Percentiles rank a stretch among this genome's conserved stretches.
Evolutionary conservation across 2,113 vertebrate species (phyloP).

Genomic region (Microcebus murinus): DNA sequence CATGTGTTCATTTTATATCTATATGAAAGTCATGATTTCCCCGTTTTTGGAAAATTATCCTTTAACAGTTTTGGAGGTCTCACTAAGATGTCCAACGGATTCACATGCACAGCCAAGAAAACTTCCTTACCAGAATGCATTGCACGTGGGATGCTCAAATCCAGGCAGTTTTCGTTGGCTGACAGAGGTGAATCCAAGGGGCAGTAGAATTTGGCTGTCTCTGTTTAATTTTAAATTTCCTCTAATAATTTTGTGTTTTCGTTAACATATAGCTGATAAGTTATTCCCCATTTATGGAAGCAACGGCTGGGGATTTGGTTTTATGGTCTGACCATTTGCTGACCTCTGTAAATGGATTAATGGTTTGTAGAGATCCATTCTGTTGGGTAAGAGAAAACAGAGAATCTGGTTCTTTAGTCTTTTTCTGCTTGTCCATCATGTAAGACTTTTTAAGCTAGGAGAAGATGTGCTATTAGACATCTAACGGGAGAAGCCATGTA

Average conservation of each 20-base stretch:
- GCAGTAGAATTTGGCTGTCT: neutral
- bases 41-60: neutral
- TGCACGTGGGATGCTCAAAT: neutral
- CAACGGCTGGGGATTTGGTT: neutral
- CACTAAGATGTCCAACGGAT: neutral
- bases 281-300: neutral
- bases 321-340: neutral
- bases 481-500: neutral
- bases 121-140: neutral
- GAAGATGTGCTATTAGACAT: neutral
- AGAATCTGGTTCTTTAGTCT: neutral
- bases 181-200: neutral
- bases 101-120: neutral
- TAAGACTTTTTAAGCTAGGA: neutral
- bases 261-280: neutral
- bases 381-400: neutral
- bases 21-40: neutral
- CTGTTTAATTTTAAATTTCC: neutral
- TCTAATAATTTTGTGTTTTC: neutral
- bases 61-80: neutral
- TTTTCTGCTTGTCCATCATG: neutral
- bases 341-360: neutral
- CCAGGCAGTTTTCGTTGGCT: neutral
- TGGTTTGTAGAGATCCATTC: neutral
- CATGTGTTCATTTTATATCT: neutral